These are phyloP conservation scores for Megalops cyprinoides DNA, from an alignment of 2,797 vertebrate species.

Conservation along the genomic window DNA sequence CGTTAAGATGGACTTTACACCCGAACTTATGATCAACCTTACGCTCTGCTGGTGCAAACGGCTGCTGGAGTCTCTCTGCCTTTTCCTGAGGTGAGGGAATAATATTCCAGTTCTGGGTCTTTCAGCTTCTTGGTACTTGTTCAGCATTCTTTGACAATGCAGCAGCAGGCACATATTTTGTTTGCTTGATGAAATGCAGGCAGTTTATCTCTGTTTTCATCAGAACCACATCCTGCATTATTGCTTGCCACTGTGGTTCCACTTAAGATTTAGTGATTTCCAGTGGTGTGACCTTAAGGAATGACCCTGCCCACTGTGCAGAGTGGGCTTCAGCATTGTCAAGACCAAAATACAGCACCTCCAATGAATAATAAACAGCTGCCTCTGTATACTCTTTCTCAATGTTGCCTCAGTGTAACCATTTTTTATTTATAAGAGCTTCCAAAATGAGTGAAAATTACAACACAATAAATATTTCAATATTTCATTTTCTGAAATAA, in stretches of 20 bases:
- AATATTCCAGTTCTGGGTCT: too few relatives aligned
- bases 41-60: too few relatives aligned
- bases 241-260: not conserved
- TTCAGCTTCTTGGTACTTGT: too few relatives aligned
- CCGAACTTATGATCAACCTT: too few relatives aligned
- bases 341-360: slow-evolving; percentile 22
- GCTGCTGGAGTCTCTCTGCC: too few relatives aligned
- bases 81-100: too few relatives aligned
- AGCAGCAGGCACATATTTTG: too few relatives aligned
- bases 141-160: too few relatives aligned
- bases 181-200: too few relatives aligned
- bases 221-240: not conserved
- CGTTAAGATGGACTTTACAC: too few relatives aligned
- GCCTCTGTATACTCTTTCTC: slow-evolving; percentile 6
- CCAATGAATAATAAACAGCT: slow-evolving; percentile 17
- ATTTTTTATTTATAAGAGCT: slow-evolving; percentile 20
- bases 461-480: slow-evolving; percentile 3
- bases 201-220: not conserved
- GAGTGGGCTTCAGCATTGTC: not conserved
- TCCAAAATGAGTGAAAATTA: not conserved
- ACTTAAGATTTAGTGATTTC: not conserved
- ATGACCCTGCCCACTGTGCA: not conserved
- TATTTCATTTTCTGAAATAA: slow-evolving; percentile 3
- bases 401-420: not conserved
- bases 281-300: not conserved